These are phyloP conservation scores for Caenorhabditis parvicauda DNA, from an alignment of 2,888 invertebrate species.

Conservation along the genomic window DNA sequence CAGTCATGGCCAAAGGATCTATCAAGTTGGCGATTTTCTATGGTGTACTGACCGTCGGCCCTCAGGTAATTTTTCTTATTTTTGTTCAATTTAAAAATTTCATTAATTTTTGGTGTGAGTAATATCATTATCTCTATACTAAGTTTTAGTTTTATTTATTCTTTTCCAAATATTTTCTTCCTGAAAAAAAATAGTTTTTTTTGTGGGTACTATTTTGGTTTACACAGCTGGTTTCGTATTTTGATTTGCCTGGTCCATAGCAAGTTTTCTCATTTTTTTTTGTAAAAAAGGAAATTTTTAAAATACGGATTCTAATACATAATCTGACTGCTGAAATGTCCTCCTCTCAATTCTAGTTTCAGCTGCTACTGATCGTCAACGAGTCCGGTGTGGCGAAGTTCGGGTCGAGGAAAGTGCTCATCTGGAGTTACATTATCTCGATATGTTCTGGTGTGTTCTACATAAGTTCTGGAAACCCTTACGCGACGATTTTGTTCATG, in stretches of 20 bases:
- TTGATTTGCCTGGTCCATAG: not conserved
- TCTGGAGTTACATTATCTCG: constrained; percentile 40
- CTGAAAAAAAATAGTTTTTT: not conserved
- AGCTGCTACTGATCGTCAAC: constrained; percentile 49
- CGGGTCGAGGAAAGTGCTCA: constrained; percentile 45
- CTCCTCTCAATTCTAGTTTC: no score
- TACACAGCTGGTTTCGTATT: not conserved
- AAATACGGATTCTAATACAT: no score
- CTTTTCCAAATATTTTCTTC: not conserved
- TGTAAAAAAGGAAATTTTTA: constrained; percentile 3
- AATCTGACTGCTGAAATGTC: no score
- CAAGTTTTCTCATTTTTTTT: not conserved
- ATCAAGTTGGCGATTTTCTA: constrained; percentile 52
- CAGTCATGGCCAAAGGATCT: constrained; percentile 53
- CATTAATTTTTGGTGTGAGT: not conserved
- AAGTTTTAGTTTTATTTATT: not conserved
- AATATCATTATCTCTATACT: not conserved
- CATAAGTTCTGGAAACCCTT: constrained; percentile 39
- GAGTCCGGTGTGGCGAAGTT: constrained; percentile 38
- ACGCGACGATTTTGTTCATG: constrained; percentile 56
- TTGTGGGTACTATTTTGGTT: not conserved
- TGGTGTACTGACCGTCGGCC: constrained; percentile 51
- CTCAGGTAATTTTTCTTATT: constrained; percentile 36
- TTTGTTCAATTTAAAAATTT: not conserved
- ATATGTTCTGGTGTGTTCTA: constrained; percentile 44